Evolutionary conservation across 92 coral and sea anemone genomes (phyloP), one percentile per base, ranked within the genome.

Genomic region (Diadumene lineata): DNA sequence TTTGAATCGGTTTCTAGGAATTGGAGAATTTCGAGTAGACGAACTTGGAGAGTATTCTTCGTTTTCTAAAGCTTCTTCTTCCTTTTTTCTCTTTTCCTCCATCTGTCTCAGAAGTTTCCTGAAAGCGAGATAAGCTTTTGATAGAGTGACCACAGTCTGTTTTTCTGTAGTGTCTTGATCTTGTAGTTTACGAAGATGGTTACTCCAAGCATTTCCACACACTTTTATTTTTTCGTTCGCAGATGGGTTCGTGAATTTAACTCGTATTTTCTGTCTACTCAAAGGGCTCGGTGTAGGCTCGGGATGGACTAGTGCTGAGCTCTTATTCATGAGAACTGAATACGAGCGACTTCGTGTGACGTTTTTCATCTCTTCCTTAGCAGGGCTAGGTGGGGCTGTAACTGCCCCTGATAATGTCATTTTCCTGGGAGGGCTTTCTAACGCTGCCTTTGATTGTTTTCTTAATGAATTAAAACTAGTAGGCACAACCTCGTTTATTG

Each of bases 71-170:
- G 65, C 23, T 68, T 77, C 73, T 15, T 83, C 82, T 17, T 32
- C 65, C 17, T 13, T 16, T 24, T 64, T 31, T 1, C 78, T 73
- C 30, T 79, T 57, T 0, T 87, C 88, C 50, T 87, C 88, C 88
- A 83, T 79, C 60, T 82, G 64, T 53, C 46, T 34, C 1, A 83
- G 66, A 18, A 87, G 72, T 11, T 83, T 79, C 69, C 60, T 87
- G 44, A 87, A 87, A 56, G 92, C 88, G 24, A 78, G 25, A 31
- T 82, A 82, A 21, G 87, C 84, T 51, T 83, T 83, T 23, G 92
- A 83, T 11, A 87, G 60, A 24, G 82, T 74, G 4, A 62, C 73
- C 0, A 79, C 53, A 51, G 74, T 68, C 28, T 22, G 79, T 65
- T 11, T 68, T 11, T 61, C 67, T 31, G 56, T 79, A 3, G 31